Percentiles rank a stretch among this genome's conserved stretches.
phyloP scores from a whole-genome alignment of 2,797 vertebrate species.

The Falco concolor region DNA sequence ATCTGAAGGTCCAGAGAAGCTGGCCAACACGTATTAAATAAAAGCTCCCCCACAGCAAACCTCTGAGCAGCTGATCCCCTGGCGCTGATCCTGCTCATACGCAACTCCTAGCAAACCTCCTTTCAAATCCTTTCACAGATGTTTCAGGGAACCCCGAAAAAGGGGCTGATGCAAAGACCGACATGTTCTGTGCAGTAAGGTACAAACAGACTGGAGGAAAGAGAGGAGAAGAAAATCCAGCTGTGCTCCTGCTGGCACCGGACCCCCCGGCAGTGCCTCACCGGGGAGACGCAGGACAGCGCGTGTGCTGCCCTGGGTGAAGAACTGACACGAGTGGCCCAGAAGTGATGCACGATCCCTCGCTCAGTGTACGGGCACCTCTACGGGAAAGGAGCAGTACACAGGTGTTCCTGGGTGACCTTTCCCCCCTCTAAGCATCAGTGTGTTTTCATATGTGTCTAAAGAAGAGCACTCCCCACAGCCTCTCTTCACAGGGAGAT shows the following conservation, averaged over 20 bases:
- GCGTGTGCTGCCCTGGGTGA: too few species aligned
- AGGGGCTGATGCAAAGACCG: neutral
- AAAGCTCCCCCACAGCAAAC: neutral
- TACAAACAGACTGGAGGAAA: neutral
- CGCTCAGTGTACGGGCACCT: rapidly evolving
- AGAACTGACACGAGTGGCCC: neutral
- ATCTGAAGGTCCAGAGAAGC: neutral
- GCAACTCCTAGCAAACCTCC: neutral
- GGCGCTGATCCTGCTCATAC: neutral
- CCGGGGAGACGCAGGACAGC: neutral
- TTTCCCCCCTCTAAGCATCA: neutral
- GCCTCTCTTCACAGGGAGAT: neutral
- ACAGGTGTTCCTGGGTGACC: neutral
- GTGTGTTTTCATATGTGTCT: neutral
- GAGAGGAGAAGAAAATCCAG: neutral
- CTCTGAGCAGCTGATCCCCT: neutral
- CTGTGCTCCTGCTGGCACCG: neutral
- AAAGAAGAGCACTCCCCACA: too few species aligned
- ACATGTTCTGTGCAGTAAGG: neutral
- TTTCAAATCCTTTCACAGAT: neutral
- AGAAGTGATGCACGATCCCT: neutral
- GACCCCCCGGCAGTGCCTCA: neutral
- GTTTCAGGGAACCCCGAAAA: neutral
- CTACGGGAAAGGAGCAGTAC: neutral
- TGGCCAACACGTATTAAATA: neutral